Conservation (phyloP, 2,888 invertebrate species). For the Cryptophagus acutangulus region DNA sequence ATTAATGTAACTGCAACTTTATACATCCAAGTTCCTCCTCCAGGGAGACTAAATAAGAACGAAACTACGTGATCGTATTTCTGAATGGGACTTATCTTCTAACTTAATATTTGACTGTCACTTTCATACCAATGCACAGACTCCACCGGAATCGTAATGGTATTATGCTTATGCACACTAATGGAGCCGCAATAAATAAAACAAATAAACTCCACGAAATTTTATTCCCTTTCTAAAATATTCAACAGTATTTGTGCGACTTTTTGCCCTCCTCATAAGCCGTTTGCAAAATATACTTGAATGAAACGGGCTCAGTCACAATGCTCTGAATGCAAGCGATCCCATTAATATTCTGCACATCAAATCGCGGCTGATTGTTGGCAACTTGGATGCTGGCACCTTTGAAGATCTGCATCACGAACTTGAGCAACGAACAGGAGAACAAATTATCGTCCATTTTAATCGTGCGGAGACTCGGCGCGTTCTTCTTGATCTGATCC, state of each 20-base stretch:
- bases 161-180: constrained; percentile 2
- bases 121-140: constrained; percentile 14
- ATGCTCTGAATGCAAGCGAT: constrained; percentile 38
- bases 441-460: constrained; percentile 41
- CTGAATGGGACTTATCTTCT: constrained; percentile 13
- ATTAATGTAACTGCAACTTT: constrained; percentile 12
- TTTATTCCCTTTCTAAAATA: background rate
- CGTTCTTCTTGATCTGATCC: constrained; percentile 30
- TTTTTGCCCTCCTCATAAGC: constrained; percentile 26
- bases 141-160: constrained; percentile 10
- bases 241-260: background rate
- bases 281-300: constrained; percentile 31
- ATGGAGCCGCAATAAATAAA: too few species aligned
- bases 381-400: constrained; percentile 30
- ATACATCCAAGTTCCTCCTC: constrained; percentile 10
- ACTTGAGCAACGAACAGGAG: constrained; percentile 34
- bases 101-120: constrained; percentile 17
- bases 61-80: constrained; percentile 13
- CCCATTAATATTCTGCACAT: constrained; percentile 41
- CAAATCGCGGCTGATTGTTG: constrained; percentile 31
- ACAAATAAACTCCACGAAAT: background rate
- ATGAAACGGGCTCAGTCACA: constrained; percentile 26
- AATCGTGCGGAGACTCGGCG: constrained; percentile 34
- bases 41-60: constrained; percentile 15
- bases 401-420: constrained; percentile 36